Evolutionary conservation across 2,113 vertebrate species (phyloP).

Genomic region (Pipra filicauda): DNA sequence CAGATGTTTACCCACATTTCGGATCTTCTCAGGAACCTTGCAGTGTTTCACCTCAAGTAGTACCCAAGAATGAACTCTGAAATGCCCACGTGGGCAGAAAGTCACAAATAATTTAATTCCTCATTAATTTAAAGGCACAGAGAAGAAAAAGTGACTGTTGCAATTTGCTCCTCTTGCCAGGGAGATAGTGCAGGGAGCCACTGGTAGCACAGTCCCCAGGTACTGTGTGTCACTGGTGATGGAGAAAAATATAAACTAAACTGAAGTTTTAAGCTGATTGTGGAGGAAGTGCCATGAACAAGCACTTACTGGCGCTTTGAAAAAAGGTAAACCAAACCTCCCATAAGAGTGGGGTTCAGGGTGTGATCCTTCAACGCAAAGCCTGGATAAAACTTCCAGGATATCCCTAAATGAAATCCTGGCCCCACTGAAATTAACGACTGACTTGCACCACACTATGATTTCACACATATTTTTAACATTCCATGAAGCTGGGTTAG

Average conservation of each 20-base stretch:
- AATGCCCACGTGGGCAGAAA: not conserved
- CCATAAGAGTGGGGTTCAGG: not conserved
- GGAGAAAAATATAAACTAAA: not conserved
- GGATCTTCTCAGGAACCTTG: not conserved
- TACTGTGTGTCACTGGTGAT: not conserved
- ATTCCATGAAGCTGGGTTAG: not conserved
- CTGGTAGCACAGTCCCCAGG: too few relatives aligned
- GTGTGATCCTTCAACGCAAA: not conserved
- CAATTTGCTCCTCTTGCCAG: not conserved
- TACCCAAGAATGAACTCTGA: not conserved
- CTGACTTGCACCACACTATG: fast-evolving
- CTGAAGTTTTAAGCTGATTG: not conserved
- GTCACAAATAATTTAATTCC: not conserved
- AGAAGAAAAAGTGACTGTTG: not conserved
- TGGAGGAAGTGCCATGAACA: not conserved
- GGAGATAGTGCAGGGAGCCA: not conserved
- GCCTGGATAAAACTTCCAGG: not conserved
- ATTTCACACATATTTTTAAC: not conserved
- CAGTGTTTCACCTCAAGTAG: not conserved
- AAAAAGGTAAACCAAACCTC: not conserved
- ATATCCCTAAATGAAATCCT: not conserved
- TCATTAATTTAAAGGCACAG: not conserved
- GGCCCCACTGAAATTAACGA: not conserved
- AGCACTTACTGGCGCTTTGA: not conserved
- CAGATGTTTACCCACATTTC: not conserved